Conservation (phyloP, 2,113 vertebrate species). For the Muscicapa adusta region DNA sequence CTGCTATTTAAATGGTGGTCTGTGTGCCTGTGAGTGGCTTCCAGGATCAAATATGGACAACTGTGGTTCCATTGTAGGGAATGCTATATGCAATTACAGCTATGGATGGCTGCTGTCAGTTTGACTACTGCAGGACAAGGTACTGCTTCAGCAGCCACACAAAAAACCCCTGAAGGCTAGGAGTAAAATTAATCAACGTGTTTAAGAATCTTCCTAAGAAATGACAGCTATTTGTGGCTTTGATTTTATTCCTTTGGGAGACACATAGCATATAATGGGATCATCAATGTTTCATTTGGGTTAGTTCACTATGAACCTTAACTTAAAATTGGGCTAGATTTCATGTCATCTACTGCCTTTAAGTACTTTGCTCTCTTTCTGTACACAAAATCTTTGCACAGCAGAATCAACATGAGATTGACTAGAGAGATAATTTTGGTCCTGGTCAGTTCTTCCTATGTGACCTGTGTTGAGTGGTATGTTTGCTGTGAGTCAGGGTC, state of each 20-base stretch:
- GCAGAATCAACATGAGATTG: background rate
- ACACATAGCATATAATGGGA: background rate
- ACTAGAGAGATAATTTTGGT: background rate
- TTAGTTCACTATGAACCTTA: background rate
- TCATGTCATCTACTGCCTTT: background rate
- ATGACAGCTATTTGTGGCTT: background rate
- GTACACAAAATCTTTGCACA: background rate
- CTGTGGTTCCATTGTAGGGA: background rate
- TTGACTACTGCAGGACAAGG: background rate
- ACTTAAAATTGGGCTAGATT: background rate
- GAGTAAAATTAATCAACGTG: background rate
- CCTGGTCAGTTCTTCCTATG: background rate
- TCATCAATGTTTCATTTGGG: background rate
- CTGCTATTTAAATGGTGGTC: background rate
- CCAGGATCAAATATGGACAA: background rate
- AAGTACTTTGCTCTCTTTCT: background rate
- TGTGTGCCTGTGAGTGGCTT: background rate
- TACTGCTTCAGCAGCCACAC: background rate
- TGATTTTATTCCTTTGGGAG: background rate
- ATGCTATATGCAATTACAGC: background rate
- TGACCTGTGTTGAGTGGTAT: background rate
- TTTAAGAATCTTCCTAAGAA: background rate
- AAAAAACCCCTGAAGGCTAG: accelerated
- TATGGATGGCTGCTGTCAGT: background rate
- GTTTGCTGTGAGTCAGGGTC: background rate